phyloP scores from a whole-genome alignment of 2,888 invertebrate species.

The Arctia plantaginis region DNA sequence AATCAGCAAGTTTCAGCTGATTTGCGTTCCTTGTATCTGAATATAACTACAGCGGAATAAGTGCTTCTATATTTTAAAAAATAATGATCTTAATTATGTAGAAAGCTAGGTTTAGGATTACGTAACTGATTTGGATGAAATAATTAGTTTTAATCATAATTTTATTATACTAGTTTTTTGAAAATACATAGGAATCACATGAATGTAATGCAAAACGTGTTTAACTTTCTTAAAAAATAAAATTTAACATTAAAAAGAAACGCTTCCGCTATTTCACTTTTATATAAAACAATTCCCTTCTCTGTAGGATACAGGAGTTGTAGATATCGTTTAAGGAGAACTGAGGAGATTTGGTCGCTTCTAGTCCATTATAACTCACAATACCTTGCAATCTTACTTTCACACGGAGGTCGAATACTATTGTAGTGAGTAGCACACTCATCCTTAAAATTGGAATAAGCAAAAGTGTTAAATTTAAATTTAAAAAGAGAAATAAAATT shows the following conservation, averaged over 20 bases:
- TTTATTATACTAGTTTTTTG: background rate
- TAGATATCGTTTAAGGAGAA: background rate
- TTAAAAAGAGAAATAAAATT: background rate
- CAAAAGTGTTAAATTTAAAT: background rate
- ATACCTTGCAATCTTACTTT: background rate
- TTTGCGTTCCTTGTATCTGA: constrained; percentile 1
- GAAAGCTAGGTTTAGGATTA: background rate
- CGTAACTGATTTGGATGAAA: background rate
- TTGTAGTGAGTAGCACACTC: background rate
- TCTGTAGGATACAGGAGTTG: background rate
- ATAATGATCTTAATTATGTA: background rate
- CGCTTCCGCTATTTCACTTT: background rate
- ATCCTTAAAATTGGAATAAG: background rate
- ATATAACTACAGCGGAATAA: background rate
- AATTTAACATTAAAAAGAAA: background rate
- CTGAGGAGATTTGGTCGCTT: background rate
- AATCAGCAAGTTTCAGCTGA: constrained; percentile 4
- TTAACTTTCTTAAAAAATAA: background rate
- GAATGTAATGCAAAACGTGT: background rate
- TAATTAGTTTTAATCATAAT: background rate
- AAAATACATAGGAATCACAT: background rate
- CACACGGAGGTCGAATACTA: background rate
- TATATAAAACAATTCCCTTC: background rate
- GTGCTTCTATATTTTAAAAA: background rate
- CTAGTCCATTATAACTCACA: background rate